phyloP scores from a whole-genome alignment of 1,140 invertebrate species.

The Lucilia sericata region DNA sequence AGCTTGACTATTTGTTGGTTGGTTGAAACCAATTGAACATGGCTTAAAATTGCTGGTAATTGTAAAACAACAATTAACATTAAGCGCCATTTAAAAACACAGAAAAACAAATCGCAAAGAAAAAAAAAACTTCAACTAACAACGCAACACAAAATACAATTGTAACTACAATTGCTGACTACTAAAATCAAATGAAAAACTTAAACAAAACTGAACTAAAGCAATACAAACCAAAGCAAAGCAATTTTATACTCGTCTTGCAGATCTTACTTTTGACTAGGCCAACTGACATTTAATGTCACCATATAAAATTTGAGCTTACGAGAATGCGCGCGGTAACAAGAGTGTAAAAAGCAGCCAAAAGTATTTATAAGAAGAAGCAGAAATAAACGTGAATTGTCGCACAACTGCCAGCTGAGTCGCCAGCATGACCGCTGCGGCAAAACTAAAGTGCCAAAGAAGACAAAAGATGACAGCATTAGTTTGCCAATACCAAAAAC shows the following conservation, averaged over 20 bases:
- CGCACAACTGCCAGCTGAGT: slow-evolving; percentile 43
- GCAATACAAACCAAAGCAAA: neutral
- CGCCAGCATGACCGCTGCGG: slow-evolving; percentile 43
- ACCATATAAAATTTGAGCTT: neutral
- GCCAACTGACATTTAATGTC: slow-evolving; percentile 40
- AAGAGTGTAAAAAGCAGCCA: neutral
- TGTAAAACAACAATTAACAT: slow-evolving; percentile 43
- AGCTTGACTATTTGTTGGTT: slow-evolving; percentile 1
- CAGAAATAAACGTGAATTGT: slow-evolving; percentile 32
- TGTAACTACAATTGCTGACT: neutral
- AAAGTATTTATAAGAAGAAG: slow-evolving; percentile 8
- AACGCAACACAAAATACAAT: slow-evolving; percentile 22
- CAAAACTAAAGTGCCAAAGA: slow-evolving; percentile 44
- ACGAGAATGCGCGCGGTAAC: neutral
- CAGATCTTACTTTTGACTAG: slow-evolving; percentile 10
- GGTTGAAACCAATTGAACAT: neutral
- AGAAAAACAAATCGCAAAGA: neutral
- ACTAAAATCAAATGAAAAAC: neutral
- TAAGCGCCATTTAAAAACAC: slow-evolving; percentile 32
- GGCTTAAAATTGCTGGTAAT: slow-evolving; percentile 35
- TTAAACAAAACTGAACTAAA: too few relatives aligned
- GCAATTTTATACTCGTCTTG: neutral
- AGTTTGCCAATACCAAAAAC: slow-evolving; percentile 35
- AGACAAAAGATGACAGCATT: slow-evolving; percentile 44
- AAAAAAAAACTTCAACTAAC: neutral